Conservation (phyloP, 2,888 invertebrate genomes). For the Ashinkailepas kermadecensis region DNA sequence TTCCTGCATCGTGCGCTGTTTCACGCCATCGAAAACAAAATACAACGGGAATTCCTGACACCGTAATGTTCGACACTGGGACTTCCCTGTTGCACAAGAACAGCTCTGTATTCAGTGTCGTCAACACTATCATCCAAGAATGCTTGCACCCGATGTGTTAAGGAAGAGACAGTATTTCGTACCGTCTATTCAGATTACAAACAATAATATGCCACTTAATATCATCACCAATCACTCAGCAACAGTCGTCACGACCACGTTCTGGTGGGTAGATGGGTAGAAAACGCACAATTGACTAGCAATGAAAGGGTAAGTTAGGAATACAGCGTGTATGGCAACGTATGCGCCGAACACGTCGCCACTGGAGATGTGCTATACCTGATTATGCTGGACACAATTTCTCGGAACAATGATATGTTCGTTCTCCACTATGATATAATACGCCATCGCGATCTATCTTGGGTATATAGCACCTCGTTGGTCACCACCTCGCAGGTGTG, state of each 20-base stretch:
- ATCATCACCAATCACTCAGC: neutral
- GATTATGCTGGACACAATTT: neutral
- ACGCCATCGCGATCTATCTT: neutral
- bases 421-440: neutral
- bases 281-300: neutral
- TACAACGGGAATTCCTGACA: neutral
- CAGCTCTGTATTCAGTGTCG: neutral
- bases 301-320: slow-evolving; percentile 4
- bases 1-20: neutral
- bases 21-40: neutral
- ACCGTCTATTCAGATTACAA: slow-evolving; percentile 18
- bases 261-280: neutral
- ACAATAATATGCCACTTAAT: slow-evolving; percentile 14
- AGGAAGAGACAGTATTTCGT: neutral
- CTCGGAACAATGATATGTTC: neutral
- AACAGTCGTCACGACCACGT: neutral
- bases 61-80: neutral
- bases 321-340: neutral
- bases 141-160: too few species aligned
- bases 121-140: neutral
- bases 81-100: neutral
- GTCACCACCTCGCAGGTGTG: too few species aligned
- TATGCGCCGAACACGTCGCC: neutral
- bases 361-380: too few species aligned
- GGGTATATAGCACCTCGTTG: too few species aligned